These are phyloP conservation scores for Propithecus coquereli DNA, from an alignment of 2,113 vertebrate species.

Conservation along the genomic window DNA sequence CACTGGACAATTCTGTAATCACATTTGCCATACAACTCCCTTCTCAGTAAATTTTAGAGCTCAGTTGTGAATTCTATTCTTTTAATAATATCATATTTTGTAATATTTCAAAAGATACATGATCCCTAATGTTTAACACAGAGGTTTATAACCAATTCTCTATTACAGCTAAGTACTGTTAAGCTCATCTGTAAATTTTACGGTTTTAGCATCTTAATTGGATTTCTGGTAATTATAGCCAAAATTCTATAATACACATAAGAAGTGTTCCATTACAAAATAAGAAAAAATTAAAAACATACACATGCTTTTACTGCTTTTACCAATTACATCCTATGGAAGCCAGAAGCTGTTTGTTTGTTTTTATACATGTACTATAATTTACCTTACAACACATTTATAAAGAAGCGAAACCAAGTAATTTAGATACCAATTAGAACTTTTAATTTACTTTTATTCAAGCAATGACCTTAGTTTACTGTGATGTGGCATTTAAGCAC, in stretches of 20 bases:
- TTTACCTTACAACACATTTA: background rate
- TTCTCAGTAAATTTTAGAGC: background rate
- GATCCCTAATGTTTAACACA: background rate
- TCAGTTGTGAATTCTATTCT: background rate
- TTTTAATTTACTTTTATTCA: slow-evolving; percentile 31
- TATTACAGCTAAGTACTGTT: background rate
- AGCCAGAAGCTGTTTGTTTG: background rate
- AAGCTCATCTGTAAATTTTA: slow-evolving; percentile 53
- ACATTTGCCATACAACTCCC: background rate
- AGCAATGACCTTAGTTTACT: background rate
- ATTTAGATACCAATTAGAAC: slow-evolving; percentile 39
- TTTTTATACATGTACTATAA: slow-evolving; percentile 26
- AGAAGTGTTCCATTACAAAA: background rate
- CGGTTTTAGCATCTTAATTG: slow-evolving; percentile 28
- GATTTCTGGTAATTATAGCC: slow-evolving; percentile 7
- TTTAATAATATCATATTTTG: background rate
- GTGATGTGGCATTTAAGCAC: background rate
- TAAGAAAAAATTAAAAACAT: background rate
- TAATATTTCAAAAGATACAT: background rate
- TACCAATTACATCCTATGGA: background rate
- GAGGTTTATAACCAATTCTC: background rate
- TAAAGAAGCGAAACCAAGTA: background rate
- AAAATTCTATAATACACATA: background rate
- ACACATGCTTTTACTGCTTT: background rate
- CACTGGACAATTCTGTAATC: background rate